phyloP scores from a whole-genome alignment of 2,797 vertebrate species.

The Poecilia gillii region DNA sequence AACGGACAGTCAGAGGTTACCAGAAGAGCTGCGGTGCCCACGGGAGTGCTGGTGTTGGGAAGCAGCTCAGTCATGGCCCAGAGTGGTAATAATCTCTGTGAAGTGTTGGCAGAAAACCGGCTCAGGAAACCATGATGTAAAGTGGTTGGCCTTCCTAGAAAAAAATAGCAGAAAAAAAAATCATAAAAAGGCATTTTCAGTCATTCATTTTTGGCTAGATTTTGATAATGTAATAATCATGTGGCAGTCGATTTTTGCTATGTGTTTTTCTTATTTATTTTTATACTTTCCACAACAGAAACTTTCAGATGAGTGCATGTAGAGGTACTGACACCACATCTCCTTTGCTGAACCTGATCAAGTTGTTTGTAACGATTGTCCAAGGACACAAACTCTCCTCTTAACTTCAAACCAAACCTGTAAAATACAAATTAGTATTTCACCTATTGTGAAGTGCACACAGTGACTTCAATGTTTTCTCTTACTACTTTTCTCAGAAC shows the following conservation, averaged over 20 bases:
- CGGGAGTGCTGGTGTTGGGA: conserved; percentile 58
- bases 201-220: not conserved
- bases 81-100: conserved; percentile 29
- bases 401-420: not conserved
- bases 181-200: not conserved
- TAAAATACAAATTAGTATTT: not conserved
- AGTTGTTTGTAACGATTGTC: not conserved
- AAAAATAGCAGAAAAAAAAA: not conserved
- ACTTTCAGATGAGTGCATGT: not conserved
- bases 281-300: not conserved
- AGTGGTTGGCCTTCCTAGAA: conserved; percentile 45
- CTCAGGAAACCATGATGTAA: conserved; percentile 60
- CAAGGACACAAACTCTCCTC: not conserved
- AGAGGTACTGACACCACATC: not conserved
- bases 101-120: conserved; percentile 1
- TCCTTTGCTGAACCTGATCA: not conserved
- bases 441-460: not conserved
- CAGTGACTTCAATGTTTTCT: not conserved
- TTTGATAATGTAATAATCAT: not conserved
- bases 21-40: conserved; percentile 48
- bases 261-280: not conserved
- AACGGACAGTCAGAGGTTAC: conserved; percentile 41
- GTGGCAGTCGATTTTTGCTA: not conserved
- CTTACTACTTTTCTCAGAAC: not conserved
- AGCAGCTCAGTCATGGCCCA: conserved; percentile 68